Percentiles rank a stretch among this genome's conserved stretches.
These are phyloP conservation scores for Galeopsomyia nigrocyanea DNA, from an alignment of 2,888 invertebrate genomes.

Conservation along the genomic window DNA sequence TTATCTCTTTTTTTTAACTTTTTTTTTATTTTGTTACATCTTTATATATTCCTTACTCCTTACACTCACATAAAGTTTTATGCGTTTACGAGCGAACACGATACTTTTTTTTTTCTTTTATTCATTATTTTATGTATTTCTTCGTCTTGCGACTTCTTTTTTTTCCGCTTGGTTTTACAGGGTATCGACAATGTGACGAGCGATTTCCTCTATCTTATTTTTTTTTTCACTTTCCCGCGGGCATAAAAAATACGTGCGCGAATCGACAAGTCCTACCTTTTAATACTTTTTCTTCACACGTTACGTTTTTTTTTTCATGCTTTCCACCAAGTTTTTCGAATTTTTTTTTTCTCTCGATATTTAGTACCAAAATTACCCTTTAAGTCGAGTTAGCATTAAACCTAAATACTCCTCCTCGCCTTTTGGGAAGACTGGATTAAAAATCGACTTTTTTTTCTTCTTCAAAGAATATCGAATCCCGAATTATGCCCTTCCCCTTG, in stretches of 20 bases:
- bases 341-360: conserved; percentile 23
- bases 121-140: conserved; percentile 36
- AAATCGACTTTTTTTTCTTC: conserved; percentile 47
- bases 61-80: conserved; percentile 39
- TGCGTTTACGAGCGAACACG: conserved; percentile 29
- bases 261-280: conserved; percentile 44
- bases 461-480: conserved; percentile 26
- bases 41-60: conserved; percentile 44
- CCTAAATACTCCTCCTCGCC: conserved; percentile 49
- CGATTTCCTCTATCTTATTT: conserved; percentile 44
- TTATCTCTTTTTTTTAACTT: conserved; percentile 42
- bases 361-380: conserved; percentile 47
- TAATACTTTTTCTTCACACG: conserved; percentile 46
- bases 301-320: conserved; percentile 34
- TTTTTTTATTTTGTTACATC: conserved; percentile 20
- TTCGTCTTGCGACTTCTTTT: conserved; percentile 39
- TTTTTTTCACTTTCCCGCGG: conserved; percentile 31
- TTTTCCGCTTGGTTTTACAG: conserved; percentile 46
- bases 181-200: conserved; percentile 50
- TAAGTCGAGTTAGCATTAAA: conserved; percentile 37
- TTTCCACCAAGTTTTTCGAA: conserved; percentile 24
- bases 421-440: conserved; percentile 55
- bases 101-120: conserved; percentile 33
- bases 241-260: conserved; percentile 50
- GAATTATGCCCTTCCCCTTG: conserved; percentile 35